A percentile compares a stretch with the other conserved stretches of the same genome.
Conservation (phyloP, 1,140 invertebrate species). For the Lanistes nyassanus region DNA sequence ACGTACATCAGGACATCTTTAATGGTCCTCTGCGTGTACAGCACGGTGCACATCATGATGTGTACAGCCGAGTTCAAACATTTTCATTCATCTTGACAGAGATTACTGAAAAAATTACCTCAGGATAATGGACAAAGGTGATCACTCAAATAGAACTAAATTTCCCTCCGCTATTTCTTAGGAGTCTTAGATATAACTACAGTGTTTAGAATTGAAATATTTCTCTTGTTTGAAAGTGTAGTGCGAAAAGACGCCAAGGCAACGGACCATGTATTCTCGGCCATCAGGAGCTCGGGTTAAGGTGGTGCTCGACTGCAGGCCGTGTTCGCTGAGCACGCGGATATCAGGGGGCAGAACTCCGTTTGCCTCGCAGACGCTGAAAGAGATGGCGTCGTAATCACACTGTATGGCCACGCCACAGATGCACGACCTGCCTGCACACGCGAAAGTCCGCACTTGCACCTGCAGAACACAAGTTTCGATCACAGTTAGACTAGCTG, state of each 20-base stretch:
- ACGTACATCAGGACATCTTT: too few species aligned
- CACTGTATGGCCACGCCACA: slow-evolving; percentile 39
- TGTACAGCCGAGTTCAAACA: too few species aligned
- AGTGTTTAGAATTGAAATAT: too few species aligned
- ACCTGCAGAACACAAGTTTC: slow-evolving; percentile 32
- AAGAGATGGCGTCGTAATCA: slow-evolving; percentile 37
- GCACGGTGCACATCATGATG: too few species aligned
- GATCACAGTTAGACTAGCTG: too few species aligned
- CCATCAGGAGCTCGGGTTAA: slow-evolving; percentile 28
- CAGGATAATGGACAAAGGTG: too few species aligned
- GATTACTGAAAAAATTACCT: too few species aligned
- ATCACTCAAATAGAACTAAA: too few species aligned
- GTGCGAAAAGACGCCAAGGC: not conserved
- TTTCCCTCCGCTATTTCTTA: too few species aligned
- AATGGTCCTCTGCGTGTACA: too few species aligned
- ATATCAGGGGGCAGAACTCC: slow-evolving; percentile 22
- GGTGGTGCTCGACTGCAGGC: slow-evolving; percentile 33
- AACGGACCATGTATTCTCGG: slow-evolving; percentile 37
- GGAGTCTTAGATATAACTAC: too few species aligned
- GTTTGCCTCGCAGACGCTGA: slow-evolving; percentile 38
- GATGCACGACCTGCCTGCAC: slow-evolving; percentile 33
- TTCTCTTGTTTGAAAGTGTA: not conserved
- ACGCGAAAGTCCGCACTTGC: slow-evolving; percentile 30
- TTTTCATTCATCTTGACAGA: too few species aligned
- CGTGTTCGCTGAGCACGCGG: slow-evolving; percentile 17